Evolutionary conservation across 2,888 invertebrate genomes (phyloP).

Genomic region (Aleiodes leptofemur): DNA sequence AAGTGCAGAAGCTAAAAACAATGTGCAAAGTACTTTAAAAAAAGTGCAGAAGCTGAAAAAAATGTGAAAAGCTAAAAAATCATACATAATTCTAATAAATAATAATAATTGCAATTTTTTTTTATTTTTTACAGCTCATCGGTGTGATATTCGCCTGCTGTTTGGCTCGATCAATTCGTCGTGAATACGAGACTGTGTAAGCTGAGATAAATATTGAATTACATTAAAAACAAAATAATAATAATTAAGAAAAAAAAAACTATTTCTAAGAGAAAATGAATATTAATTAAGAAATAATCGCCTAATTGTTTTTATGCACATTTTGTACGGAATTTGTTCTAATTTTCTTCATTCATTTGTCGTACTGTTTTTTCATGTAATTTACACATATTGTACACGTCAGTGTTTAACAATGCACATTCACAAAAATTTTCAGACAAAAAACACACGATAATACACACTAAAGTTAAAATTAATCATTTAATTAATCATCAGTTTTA

Average conservation of each 20-base stretch:
- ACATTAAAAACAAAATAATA: constrained; percentile 38
- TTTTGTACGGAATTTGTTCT: constrained; percentile 4
- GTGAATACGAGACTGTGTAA: constrained; percentile 92
- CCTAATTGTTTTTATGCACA: constrained; percentile 28
- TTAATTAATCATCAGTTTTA: too few relatives aligned
- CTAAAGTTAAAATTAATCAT: too few relatives aligned
- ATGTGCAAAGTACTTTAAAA: too few relatives aligned
- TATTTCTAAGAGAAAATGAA: not conserved
- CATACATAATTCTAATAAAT: too few relatives aligned
- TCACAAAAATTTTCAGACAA: not conserved
- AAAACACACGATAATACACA: too few relatives aligned
- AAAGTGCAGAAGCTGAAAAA: too few relatives aligned
- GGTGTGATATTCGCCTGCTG: constrained; percentile 95
- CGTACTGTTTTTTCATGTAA: constrained; percentile 1
- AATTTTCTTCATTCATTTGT: not conserved
- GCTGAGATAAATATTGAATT: constrained; percentile 54
- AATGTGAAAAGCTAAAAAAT: too few relatives aligned
- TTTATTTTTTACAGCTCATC: constrained; percentile 81
- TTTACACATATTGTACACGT: constrained; percentile 12
- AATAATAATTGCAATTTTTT: constrained; percentile 2
- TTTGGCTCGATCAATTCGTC: constrained; percentile 93
- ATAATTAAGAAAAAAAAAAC: constrained; percentile 18
- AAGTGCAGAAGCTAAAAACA: too few relatives aligned
- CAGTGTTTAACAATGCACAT: constrained; percentile 29
- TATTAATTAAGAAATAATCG: constrained; percentile 7